phyloP scores from a whole-genome alignment of 2,797 vertebrate species.

The Coracias cyanogaster region DNA sequence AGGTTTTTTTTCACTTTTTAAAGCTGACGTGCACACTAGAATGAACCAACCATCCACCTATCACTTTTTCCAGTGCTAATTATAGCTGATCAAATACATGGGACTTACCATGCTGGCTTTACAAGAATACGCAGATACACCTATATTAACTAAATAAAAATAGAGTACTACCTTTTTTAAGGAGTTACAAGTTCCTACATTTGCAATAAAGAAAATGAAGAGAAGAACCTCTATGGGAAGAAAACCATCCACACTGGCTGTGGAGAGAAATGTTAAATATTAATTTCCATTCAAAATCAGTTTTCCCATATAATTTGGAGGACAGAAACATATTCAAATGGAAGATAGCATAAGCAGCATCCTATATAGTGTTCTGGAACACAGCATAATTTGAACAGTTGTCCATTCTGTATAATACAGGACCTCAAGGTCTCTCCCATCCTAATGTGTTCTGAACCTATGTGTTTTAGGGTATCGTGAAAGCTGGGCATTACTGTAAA shows the following conservation, averaged over 20 bases:
- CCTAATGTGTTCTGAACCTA: background rate
- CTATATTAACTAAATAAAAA: background rate
- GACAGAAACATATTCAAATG: background rate
- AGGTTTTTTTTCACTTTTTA: background rate
- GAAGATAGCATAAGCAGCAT: background rate
- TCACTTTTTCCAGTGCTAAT: background rate
- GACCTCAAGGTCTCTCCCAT: background rate
- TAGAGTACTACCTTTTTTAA: background rate
- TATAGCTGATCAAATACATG: background rate
- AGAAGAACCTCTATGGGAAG: background rate
- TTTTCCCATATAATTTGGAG: background rate
- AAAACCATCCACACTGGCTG: background rate
- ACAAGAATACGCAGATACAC: background rate
- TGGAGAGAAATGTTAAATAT: background rate
- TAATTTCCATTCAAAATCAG: background rate
- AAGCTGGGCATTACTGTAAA: background rate
- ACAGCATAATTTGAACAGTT: background rate
- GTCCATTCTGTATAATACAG: fast-evolving
- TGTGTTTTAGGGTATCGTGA: background rate
- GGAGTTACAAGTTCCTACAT: background rate
- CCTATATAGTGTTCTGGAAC: background rate
- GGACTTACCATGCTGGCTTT: background rate
- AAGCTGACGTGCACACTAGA: background rate
- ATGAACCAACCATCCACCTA: background rate
- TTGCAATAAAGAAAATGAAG: background rate